phyloP scores from a whole-genome alignment of 2,113 vertebrate species.

The Cisticola juncidis region DNA sequence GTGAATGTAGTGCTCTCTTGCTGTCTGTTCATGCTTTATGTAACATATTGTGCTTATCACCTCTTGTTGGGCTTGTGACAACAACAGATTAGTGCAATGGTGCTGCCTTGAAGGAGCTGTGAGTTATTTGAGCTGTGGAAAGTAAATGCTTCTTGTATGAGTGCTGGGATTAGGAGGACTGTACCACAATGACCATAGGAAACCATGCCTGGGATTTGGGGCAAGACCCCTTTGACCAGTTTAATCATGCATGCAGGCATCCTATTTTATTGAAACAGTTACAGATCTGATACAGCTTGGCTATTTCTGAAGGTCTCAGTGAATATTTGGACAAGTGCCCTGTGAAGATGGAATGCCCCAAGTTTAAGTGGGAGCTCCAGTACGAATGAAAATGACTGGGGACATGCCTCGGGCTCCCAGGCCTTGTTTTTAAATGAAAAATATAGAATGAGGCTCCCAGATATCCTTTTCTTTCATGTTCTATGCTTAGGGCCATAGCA shows the following conservation, averaged over 20 bases:
- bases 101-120: background rate
- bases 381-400: background rate
- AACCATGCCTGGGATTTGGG: background rate
- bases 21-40: background rate
- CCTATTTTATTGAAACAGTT: background rate
- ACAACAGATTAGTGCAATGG: background rate
- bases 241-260: background rate
- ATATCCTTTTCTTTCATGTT: conserved; percentile 59
- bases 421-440: conserved; percentile 34
- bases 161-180: background rate
- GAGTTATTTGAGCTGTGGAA: background rate
- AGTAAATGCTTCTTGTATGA: background rate
- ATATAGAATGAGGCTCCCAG: background rate
- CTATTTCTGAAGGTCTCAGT: background rate
- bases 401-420: background rate
- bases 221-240: background rate
- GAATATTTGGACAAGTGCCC: background rate
- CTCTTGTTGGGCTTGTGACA: background rate
- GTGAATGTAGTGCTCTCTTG: background rate
- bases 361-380: background rate
- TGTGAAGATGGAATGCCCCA: background rate
- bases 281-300: background rate
- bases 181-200: background rate
- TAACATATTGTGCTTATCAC: background rate
- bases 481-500: conserved; percentile 51